Evolutionary conservation across 64 coral and sea anemone genomes (phyloP).

Genomic region (Exaiptasia diaphana): DNA sequence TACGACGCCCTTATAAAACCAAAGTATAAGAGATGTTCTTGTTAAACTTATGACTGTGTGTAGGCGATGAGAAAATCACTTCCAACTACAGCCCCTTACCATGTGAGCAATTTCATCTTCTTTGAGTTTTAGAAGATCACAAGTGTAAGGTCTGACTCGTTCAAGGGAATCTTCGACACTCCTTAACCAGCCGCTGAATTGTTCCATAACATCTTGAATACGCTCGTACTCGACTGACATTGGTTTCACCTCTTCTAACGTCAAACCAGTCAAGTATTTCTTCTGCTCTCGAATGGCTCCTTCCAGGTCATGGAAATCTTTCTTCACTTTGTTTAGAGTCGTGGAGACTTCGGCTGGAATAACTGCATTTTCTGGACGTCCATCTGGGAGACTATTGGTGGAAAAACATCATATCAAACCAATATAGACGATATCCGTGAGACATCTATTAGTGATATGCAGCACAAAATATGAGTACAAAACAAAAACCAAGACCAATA

Average conservation of each 20-base stretch:
- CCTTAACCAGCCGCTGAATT: slow-evolving; percentile 60
- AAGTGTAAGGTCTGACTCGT: slow-evolving; percentile 30
- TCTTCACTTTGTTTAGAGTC: slow-evolving; percentile 67
- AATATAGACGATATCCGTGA: neutral
- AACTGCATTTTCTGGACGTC: slow-evolving; percentile 68
- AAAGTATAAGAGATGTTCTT: too few relatives aligned
- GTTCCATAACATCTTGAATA: slow-evolving; percentile 48
- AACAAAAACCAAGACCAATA: too few relatives aligned
- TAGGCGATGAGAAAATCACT: neutral
- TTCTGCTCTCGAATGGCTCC: slow-evolving; percentile 66
- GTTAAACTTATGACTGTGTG: too few relatives aligned
- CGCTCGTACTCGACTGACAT: slow-evolving; percentile 10
- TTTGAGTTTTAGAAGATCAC: slow-evolving; percentile 62
- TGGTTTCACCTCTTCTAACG: slow-evolving; percentile 14
- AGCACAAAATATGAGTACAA: neutral
- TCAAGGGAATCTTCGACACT: slow-evolving; percentile 56
- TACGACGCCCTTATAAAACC: too few relatives aligned
- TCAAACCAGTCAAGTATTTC: slow-evolving; percentile 48
- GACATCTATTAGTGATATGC: neutral
- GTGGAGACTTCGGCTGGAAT: slow-evolving; percentile 57
- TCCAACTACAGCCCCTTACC: neutral
- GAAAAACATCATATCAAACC: neutral
- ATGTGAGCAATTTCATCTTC: slow-evolving; percentile 68
- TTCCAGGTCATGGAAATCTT: slow-evolving; percentile 66
- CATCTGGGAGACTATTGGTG: slow-evolving; percentile 49